Percentiles rank a stretch among this genome's conserved stretches.
phyloP scores from a whole-genome alignment of 2,113 vertebrate species.

The Oryzias javanicus region DNA sequence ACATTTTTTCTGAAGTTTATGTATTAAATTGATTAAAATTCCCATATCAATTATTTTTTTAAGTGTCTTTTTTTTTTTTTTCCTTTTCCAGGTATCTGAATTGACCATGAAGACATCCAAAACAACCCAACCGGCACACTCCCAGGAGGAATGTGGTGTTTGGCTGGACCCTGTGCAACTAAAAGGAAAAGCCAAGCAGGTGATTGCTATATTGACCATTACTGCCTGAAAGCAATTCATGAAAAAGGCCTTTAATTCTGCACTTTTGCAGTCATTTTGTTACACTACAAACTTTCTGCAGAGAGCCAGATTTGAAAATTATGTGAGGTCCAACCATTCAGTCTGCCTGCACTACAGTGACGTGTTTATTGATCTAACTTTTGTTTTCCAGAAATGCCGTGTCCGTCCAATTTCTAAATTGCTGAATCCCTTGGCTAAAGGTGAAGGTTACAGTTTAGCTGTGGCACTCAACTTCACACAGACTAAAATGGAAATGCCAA shows the following conservation, averaged over 20 bases:
- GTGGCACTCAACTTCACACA: slow-evolving; percentile 78
- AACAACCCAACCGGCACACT: not conserved
- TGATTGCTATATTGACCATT: slow-evolving; percentile 20
- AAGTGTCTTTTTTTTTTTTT: not conserved
- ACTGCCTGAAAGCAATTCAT: no score
- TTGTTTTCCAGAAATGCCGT: slow-evolving; percentile 49
- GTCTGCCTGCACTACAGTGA: no score
- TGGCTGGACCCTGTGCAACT: slow-evolving; percentile 76
- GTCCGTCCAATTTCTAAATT: slow-evolving; percentile 69
- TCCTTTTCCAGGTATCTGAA: not conserved
- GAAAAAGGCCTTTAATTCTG: no score
- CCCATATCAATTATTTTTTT: no score
- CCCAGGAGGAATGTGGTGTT: slow-evolving; percentile 70
- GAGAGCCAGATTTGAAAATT: no score
- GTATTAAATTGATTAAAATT: not conserved
- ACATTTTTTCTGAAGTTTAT: no score
- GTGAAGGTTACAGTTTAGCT: slow-evolving; percentile 64
- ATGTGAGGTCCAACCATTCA: no score
- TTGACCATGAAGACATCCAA: slow-evolving; percentile 60
- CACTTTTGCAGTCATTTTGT: no score
- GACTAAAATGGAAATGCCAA: slow-evolving; percentile 72
- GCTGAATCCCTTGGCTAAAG: slow-evolving; percentile 63
- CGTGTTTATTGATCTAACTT: not conserved
- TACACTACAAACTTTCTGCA: no score
- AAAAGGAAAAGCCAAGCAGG: slow-evolving; percentile 71